These are phyloP conservation scores for Hofmannophila pseudospretella DNA, from an alignment of 2,888 invertebrate species.

Conservation along the genomic window DNA sequence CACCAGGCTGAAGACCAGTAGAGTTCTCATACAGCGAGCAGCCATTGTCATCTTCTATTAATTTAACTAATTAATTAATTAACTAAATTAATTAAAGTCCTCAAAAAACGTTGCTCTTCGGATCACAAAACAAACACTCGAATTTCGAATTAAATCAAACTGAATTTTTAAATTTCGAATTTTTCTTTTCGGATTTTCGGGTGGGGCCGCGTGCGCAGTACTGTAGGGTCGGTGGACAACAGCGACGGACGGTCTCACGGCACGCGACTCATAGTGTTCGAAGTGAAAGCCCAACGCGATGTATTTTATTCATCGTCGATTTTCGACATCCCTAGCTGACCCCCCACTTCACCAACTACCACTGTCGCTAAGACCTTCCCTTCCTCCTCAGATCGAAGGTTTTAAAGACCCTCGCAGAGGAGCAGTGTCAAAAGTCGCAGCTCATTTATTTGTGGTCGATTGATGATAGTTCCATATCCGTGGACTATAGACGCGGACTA, in stretches of 20 bases:
- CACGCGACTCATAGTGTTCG: constrained; percentile 64
- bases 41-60: constrained; percentile 48
- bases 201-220: constrained; percentile 27
- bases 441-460: no score
- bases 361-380: no score
- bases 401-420: no score
- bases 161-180: no score
- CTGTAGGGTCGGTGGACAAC: constrained; percentile 32
- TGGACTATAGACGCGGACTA: background rate
- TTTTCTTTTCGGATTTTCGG: background rate
- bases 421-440: no score
- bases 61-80: constrained; percentile 13
- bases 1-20: constrained; percentile 55
- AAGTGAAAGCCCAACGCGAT: constrained; percentile 70
- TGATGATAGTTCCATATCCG: no score
- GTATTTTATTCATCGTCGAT: constrained; percentile 66
- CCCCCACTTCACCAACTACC: constrained; percentile 58
- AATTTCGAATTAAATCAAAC: no score
- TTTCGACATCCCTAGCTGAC: constrained; percentile 66
- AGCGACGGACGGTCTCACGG: constrained; percentile 30
- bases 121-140: background rate
- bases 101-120: background rate
- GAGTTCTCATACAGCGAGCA: constrained; percentile 42
- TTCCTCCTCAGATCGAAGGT: no score
- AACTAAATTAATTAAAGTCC: background rate